Percentiles rank a stretch among this genome's conserved stretches.
phyloP scores from a whole-genome alignment of 2,888 invertebrate species.

The Hemithea aestivaria region DNA sequence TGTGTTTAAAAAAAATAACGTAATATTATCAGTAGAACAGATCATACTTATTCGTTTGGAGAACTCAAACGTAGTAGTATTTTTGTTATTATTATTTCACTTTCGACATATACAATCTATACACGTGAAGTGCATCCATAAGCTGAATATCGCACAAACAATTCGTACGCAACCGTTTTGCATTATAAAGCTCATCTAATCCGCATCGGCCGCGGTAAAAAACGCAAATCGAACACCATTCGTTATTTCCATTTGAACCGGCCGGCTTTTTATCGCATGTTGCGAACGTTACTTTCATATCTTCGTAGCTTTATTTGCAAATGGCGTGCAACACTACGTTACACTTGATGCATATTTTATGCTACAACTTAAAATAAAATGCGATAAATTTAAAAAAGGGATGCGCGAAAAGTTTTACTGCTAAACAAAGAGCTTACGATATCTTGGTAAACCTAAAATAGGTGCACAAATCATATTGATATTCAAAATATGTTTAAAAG shows the following conservation, averaged over 20 bases:
- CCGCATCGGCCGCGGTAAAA: slow-evolving; percentile 36
- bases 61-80: too few relatives aligned
- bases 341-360: slow-evolving; percentile 41
- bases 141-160: slow-evolving; percentile 20
- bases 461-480: too few relatives aligned
- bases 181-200: slow-evolving; percentile 38
- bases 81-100: too few relatives aligned
- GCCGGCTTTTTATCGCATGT: slow-evolving; percentile 66
- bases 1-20: too few relatives aligned
- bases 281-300: slow-evolving; percentile 64
- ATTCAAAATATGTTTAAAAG: too few relatives aligned
- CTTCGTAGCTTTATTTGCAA: slow-evolving; percentile 72
- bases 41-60: too few relatives aligned
- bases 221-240: slow-evolving; percentile 51
- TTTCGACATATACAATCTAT: too few relatives aligned
- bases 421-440: too few relatives aligned
- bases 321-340: slow-evolving; percentile 64
- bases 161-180: slow-evolving; percentile 15
- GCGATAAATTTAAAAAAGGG: too few relatives aligned
- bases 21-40: too few relatives aligned
- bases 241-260: slow-evolving; percentile 62
- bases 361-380: slow-evolving; percentile 55
- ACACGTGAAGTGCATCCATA: not conserved
- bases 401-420: too few relatives aligned
- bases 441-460: too few relatives aligned